phyloP scores from a whole-genome alignment of 2,888 invertebrate species.

The Galerucella pusilla region DNA sequence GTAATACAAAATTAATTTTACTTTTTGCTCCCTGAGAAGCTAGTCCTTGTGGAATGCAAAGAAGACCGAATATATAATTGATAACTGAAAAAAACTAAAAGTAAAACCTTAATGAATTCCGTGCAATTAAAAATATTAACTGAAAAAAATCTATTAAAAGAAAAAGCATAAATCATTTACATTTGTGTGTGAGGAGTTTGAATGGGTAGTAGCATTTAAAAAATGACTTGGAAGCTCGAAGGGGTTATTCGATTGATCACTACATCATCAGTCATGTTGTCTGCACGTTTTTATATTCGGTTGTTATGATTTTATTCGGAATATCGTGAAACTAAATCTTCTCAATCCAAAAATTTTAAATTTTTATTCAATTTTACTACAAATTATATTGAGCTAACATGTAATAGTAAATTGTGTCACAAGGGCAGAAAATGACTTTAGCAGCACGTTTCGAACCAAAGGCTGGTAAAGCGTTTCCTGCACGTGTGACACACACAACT shows the following conservation, averaged over 20 bases:
- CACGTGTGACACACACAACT: no score
- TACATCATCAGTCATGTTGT: slow-evolving; percentile 20
- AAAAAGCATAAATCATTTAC: slow-evolving; percentile 50
- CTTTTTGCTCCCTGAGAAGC: slow-evolving; percentile 33
- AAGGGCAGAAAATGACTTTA: no score
- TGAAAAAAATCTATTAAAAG: slow-evolving; percentile 51
- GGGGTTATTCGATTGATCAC: slow-evolving; percentile 20
- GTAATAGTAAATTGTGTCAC: no score
- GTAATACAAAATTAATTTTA: slow-evolving; percentile 29
- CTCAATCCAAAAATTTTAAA: no score
- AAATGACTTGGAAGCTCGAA: slow-evolving; percentile 11
- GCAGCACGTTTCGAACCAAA: no score
- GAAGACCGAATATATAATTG: slow-evolving; percentile 31
- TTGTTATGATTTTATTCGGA: no score
- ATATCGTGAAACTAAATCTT: no score
- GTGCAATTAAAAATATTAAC: slow-evolving; percentile 52
- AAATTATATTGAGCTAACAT: no score
- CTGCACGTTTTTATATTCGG: background rate
- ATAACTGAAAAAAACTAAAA: slow-evolving; percentile 34
- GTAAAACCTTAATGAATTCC: slow-evolving; percentile 45
- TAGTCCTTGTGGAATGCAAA: background rate
- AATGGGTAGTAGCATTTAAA: slow-evolving; percentile 24
- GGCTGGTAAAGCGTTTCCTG: no score
- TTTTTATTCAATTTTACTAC: no score
- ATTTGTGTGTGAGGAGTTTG: slow-evolving; percentile 27